Base-by-base conservation (phyloP, 2,888 invertebrate species). In the Ophion obscuratus region DNA sequence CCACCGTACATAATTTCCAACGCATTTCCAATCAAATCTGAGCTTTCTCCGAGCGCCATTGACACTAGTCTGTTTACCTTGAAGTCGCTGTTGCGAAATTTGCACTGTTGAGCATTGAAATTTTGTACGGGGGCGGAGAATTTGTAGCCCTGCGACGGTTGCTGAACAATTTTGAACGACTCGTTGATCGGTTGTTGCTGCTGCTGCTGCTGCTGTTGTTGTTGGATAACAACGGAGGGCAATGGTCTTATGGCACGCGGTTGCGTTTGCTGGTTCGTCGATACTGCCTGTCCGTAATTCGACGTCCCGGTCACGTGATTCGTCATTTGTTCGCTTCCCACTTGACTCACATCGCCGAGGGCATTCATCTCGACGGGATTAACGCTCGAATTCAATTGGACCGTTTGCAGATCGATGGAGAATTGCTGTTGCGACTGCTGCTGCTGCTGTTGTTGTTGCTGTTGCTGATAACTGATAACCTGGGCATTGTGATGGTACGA, bases 61-160 rank as follows among this genome's bases (percentile, higher is more conserved):
- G 20, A 44, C 14, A 14, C 53, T 11, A 44, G 17, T 44, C 6
- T 40, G n/a, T 64, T 79, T 91, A 94, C 93, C 92, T 93, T 93
- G 66, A 92, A 89, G 77, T 88, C 90, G 84, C 87, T 91, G 66
- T 89, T 88, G 27, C 89, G 90, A 87, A 93, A 93, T 88, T 93
- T 94, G 87, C 91, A 93, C 76, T 92, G 92, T 83, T 92, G 92
- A 75, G 90, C 74, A 87, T 91, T 90, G 83, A 93, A 93, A 79
- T 87, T 91, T 64, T 90, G 90, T 20, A 89, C 79, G 2, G 93
- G 91, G 2, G 87, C n/a, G 14, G 87, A 68, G 75, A 94, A 93
- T 77, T 94, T 94, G 82, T 93, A 94, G 57, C 91, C 91, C 59
- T 92, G 93, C 75, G 92, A 92, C 11, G 92, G 62, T 66, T 81